Base-by-base conservation (phyloP, 2,113 vertebrate species). In the Xiphorhynchus elegans region DNA sequence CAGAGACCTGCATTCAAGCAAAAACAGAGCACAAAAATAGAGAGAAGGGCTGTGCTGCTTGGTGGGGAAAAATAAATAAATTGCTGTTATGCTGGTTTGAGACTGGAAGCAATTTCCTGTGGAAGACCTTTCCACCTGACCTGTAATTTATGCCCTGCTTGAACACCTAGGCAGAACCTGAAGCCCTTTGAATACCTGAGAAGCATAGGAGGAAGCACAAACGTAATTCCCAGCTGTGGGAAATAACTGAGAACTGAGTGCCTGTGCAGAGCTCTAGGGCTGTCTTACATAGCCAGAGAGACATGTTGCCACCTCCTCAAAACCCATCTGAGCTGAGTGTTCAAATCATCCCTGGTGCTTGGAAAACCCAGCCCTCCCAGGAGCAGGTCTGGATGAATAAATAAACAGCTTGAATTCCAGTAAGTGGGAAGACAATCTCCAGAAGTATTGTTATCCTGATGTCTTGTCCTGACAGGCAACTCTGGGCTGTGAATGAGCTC, bases 41-140 rank as follows among this genome's bases (percentile, higher is more conserved):
- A 66, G 25, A 59, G 58, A 91, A 73, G 9, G 67, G 6, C n/a
- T 74, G n/a, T 42, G 15, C 33, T 76, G 10, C 31, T 79, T 76
- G 52, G 13, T 58, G 47, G 20, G 17, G 24, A 24, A 33, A 56
- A 84, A 92, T 55, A 84, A 85, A 67, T 73, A 88, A 80, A 67
- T 55, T 58, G 10, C 7, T 26, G 2, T 53, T 88, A 37, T 63
- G 20, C 19, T 66, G 24, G 23, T 79, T 83, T 76, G 49, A 76
- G 47, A 91, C 42, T 73, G 42, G 59, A 93, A 87, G 29, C n/a
- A 90, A 80, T 91, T 91, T 96, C 18, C 39, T 59, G 19, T n/a
- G 49, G 21, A 93, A 83, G 18, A 67, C 29, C 39, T 90, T 91
- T 88, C 17, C 15, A 80, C 35, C 33, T 0, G 1, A 28, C 23